Conservation (phyloP, 2,797 vertebrate genomes). For the Acanthopagrus latus region DNA sequence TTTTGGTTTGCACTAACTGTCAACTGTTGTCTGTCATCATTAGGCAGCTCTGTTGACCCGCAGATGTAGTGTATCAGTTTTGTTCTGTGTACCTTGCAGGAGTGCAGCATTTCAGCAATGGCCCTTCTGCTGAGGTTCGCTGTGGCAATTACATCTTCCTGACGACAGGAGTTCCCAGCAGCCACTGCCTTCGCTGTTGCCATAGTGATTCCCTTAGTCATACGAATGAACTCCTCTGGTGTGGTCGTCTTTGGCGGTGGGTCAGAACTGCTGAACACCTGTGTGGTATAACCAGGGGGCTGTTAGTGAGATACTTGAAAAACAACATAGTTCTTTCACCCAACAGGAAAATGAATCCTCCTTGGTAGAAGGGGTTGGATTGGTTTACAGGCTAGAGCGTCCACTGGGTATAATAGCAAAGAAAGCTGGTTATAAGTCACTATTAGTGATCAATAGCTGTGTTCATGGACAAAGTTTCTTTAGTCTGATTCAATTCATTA, state of each 20-base stretch:
- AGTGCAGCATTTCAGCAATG: conserved; percentile 96
- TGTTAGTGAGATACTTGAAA: not conserved
- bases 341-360: not conserved
- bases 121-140: conserved; percentile 96
- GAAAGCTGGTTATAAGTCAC: not conserved
- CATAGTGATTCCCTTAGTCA: conserved; percentile 98
- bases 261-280: conserved; percentile 94
- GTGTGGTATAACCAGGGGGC: conserved; percentile 1
- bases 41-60: not conserved
- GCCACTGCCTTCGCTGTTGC: conserved; percentile 99
- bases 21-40: not conserved
- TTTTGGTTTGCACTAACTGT: not conserved
- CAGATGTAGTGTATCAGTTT: not conserved
- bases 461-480: no score
- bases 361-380: not conserved
- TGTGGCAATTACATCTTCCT: conserved; percentile 96
- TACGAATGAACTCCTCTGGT: conserved; percentile 97
- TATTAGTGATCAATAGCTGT: no score
- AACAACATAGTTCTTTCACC: not conserved
- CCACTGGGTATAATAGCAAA: not conserved
- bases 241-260: conserved; percentile 93
- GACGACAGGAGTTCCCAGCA: conserved; percentile 96
- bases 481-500: no score
- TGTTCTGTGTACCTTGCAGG: conserved; percentile 88
- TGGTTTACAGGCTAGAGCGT: not conserved